These are phyloP conservation scores for Thereuonema tuberculata DNA, from an alignment of 1,140 invertebrate genomes.

Conservation along the genomic window DNA sequence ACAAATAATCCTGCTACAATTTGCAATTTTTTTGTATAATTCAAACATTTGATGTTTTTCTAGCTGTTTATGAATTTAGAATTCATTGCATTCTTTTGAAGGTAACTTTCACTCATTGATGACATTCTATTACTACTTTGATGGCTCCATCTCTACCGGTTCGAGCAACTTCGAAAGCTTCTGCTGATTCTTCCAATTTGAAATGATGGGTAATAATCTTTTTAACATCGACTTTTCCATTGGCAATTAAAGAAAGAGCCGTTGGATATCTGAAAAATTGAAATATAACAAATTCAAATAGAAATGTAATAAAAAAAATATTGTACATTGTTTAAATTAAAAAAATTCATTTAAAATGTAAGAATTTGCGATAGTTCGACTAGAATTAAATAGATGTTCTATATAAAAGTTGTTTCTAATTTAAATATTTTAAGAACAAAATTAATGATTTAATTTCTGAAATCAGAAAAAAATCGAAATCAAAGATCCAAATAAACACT, in stretches of 20 bases:
- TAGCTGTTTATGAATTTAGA: too few relatives aligned
- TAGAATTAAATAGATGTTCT: too few relatives aligned
- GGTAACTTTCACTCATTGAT: too few relatives aligned
- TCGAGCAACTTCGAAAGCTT: constrained; percentile 74
- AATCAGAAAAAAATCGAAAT: too few relatives aligned
- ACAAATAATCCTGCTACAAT: too few relatives aligned
- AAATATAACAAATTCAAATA: constrained; percentile 56
- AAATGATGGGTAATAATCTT: constrained; percentile 80
- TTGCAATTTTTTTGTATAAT: too few relatives aligned
- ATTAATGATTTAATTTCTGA: too few relatives aligned
- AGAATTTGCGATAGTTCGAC: not conserved
- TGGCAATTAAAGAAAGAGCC: constrained; percentile 67
- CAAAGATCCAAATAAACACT: too few relatives aligned
- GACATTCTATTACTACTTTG: constrained; percentile 84
- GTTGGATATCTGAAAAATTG: constrained; percentile 64
- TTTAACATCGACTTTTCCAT: constrained; percentile 69
- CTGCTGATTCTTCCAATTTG: constrained; percentile 59
- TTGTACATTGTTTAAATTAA: not conserved
- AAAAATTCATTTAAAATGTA: not conserved
- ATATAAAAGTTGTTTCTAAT: too few relatives aligned
- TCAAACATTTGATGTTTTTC: too few relatives aligned
- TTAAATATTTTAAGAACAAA: too few relatives aligned
- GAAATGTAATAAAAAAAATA: constrained; percentile 47
- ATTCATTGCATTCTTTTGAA: too few relatives aligned
- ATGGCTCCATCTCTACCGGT: constrained; percentile 54